A percentile compares a stretch with the other conserved stretches of the same genome.
Conservation (phyloP, 2,797 vertebrate species). For the Pristis pectinata region DNA sequence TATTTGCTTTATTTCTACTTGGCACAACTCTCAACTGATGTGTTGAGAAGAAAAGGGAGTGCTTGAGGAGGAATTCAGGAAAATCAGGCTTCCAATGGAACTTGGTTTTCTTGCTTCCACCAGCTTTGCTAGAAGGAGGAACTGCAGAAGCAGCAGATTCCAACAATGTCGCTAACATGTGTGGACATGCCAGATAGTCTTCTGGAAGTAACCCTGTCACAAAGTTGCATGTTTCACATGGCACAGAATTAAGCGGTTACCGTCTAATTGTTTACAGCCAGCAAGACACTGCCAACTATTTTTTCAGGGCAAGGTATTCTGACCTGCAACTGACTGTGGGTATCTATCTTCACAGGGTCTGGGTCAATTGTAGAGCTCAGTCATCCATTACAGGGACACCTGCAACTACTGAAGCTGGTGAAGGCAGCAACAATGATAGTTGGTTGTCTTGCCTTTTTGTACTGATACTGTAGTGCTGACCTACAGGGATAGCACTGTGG, state of each 20-base stretch:
- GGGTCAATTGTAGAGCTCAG: not conserved
- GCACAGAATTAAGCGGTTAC: not conserved
- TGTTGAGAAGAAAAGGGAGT: not conserved
- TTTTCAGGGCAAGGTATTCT: not conserved
- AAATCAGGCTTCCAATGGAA: not conserved
- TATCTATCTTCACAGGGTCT: not conserved
- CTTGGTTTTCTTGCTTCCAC: not conserved
- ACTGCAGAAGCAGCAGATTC: not conserved
- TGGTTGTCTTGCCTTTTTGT: not conserved
- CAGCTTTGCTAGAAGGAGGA: not conserved
- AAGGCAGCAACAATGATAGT: not conserved
- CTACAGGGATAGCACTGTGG: not conserved
- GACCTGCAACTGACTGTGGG: not conserved
- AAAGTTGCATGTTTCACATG: not conserved
- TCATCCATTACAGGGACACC: not conserved
- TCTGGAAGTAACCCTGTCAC: not conserved
- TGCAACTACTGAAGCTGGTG: too few relatives aligned
- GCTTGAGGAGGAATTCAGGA: not conserved
- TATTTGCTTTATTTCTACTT: not conserved
- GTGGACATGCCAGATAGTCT: not conserved
- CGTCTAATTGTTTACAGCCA: not conserved
- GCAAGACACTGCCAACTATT: not conserved
- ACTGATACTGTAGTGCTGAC: not conserved
- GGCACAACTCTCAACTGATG: not conserved
- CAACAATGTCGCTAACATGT: not conserved